A percentile compares a stretch with the other conserved stretches of the same genome.
Conservation (phyloP, 2,797 vertebrate species). For the Prunella strophiata region DNA sequence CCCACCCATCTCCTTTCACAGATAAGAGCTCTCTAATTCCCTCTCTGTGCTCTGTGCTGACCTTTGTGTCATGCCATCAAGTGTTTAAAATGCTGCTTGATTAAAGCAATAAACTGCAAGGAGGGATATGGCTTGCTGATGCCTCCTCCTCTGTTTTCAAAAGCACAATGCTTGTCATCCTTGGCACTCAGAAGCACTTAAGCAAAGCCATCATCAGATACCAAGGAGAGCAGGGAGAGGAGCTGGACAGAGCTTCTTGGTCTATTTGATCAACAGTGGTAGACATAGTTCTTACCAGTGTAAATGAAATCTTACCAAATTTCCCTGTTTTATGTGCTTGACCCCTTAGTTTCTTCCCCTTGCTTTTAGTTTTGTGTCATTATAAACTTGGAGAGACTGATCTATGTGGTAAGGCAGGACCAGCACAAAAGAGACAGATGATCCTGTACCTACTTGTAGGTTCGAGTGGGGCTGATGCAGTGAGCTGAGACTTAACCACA, state of each 20-base stretch:
- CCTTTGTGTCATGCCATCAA: not conserved
- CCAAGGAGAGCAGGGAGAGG: not conserved
- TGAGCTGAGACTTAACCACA: not conserved
- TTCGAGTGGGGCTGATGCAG: rapidly evolving
- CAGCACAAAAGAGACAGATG: not conserved
- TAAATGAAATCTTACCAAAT: not conserved
- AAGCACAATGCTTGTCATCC: not conserved
- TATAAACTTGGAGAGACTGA: not conserved
- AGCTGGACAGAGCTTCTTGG: not conserved
- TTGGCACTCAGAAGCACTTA: not conserved
- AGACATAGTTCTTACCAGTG: not conserved
- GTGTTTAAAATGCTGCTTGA: not conserved
- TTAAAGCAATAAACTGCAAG: not conserved
- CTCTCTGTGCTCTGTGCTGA: not conserved
- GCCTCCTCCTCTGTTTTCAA: not conserved
- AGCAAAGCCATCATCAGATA: not conserved
- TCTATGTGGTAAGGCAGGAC: not conserved
- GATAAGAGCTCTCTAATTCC: not conserved
- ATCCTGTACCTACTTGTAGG: not conserved
- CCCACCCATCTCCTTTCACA: not conserved
- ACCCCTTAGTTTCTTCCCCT: not conserved
- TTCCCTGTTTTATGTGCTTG: not conserved
- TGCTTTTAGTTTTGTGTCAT: not conserved
- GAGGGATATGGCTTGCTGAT: not conserved
- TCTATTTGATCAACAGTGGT: not conserved